Conservation (phyloP, 2,113 vertebrate genomes). For the Tamias sibiricus region DNA sequence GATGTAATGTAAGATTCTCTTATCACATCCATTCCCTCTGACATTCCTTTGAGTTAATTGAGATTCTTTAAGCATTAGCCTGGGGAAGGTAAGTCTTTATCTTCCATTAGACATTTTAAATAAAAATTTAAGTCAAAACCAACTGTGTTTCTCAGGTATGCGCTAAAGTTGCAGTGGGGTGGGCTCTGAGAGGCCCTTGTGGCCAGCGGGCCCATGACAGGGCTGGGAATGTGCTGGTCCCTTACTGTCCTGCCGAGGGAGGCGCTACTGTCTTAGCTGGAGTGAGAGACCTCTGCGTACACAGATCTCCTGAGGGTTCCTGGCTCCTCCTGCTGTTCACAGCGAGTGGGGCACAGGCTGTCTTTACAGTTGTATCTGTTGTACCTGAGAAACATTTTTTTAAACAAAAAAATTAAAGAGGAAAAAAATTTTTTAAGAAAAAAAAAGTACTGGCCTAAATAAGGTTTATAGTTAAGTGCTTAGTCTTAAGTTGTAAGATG, state of each 20-base stretch:
- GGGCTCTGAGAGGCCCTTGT: slow-evolving; percentile 50
- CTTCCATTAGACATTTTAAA: slow-evolving; percentile 94
- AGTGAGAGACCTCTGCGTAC: neutral
- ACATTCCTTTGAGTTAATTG: slow-evolving; percentile 95
- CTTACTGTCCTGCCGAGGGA: neutral
- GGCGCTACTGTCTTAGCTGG: slow-evolving; percentile 75
- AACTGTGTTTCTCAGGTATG: slow-evolving; percentile 97
- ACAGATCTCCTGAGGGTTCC: slow-evolving; percentile 49
- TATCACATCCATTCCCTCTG: slow-evolving; percentile 94
- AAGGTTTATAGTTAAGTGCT: slow-evolving; percentile 89
- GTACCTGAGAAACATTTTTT: slow-evolving; percentile 97
- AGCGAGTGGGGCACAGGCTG: neutral
- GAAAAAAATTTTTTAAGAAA: slow-evolving; percentile 45
- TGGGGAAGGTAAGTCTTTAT: slow-evolving; percentile 99
- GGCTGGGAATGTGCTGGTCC: neutral
- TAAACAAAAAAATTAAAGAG: slow-evolving; percentile 50
- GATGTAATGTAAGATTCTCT: slow-evolving; percentile 94
- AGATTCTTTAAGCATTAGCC: slow-evolving; percentile 96
- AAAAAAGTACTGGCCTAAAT: slow-evolving; percentile 87
- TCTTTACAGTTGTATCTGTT: slow-evolving; percentile 75
- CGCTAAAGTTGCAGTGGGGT: slow-evolving; percentile 76
- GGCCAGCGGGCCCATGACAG: neutral
- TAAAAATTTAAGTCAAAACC: slow-evolving; percentile 84
- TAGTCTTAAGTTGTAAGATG: slow-evolving; percentile 91
- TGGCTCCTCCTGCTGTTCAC: slow-evolving; percentile 7